phyloP scores from a whole-genome alignment of 2,797 vertebrate genomes.

The Falco biarmicus region DNA sequence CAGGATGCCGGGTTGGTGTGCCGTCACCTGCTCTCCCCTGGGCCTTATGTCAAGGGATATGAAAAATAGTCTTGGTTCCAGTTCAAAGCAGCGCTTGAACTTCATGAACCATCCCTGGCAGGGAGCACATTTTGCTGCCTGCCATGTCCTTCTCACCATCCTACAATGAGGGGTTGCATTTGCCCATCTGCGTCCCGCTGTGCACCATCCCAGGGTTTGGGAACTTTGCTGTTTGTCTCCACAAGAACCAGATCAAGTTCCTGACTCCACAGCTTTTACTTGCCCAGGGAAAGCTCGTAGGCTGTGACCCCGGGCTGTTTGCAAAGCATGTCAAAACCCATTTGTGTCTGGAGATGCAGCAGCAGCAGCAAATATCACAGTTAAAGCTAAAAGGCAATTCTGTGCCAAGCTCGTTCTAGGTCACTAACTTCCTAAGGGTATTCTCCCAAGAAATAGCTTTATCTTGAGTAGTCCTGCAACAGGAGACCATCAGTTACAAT shows the following conservation, averaged over 20 bases:
- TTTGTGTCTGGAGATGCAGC: constrained; percentile 16
- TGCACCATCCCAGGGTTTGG: neutral
- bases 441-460: constrained; percentile 66
- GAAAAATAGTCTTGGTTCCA: neutral
- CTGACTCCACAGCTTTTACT: neutral
- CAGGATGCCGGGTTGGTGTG: neutral
- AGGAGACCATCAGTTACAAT: neutral
- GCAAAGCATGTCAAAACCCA: constrained; percentile 55
- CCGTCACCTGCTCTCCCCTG: neutral
- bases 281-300: neutral
- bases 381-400: constrained; percentile 54
- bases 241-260: neutral
- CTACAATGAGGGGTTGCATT: neutral
- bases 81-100: neutral
- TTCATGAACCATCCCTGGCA: neutral
- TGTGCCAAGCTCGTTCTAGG: constrained; percentile 58
- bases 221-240: neutral
- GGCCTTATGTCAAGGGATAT: neutral
- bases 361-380: neutral
- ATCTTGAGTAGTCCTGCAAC: constrained; percentile 31
- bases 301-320: constrained; percentile 19
- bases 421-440: constrained; percentile 66
- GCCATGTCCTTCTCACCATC: neutral
- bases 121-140: neutral
- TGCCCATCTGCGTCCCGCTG: neutral